Conservation (phyloP, 2,113 vertebrate genomes). For the Thamnaconus septentrionalis region DNA sequence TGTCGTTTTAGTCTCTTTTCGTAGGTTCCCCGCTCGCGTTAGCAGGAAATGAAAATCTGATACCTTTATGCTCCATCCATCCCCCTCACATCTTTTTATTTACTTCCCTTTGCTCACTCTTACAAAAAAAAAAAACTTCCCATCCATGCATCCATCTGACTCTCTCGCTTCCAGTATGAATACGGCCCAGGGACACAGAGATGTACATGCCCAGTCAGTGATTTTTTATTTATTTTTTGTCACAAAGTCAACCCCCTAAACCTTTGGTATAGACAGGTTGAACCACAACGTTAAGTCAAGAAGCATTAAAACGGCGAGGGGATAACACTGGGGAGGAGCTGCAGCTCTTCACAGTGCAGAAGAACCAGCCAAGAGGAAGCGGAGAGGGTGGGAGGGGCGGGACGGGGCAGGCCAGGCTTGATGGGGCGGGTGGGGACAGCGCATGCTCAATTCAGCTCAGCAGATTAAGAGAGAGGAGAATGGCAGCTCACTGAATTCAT, state of each 20-base stretch:
- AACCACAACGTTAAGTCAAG: constrained; percentile 50
- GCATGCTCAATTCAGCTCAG: constrained; percentile 89
- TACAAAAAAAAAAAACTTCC: constrained; percentile 17
- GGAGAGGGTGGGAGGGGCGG: neutral
- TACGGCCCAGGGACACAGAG: constrained; percentile 79
- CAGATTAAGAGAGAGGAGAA: constrained; percentile 85
- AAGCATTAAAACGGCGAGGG: constrained; percentile 73
- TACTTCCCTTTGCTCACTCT: neutral
- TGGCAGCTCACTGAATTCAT: constrained; percentile 93
- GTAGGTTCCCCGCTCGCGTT: too few species aligned
- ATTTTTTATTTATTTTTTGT: constrained; percentile 46
- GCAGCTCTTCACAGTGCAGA: constrained; percentile 81
- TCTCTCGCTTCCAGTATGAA: constrained; percentile 64
- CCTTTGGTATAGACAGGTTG: constrained; percentile 66
- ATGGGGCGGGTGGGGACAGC: constrained; percentile 60
- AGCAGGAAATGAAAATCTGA: too few species aligned
- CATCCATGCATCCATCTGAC: constrained; percentile 22
- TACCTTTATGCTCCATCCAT: too few species aligned
- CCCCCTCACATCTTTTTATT: too few species aligned
- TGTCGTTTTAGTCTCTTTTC: too few species aligned
- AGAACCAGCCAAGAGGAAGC: constrained; percentile 50
- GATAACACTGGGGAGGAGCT: constrained; percentile 77
- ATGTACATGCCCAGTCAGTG: constrained; percentile 70
- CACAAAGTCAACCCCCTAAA: constrained; percentile 66
- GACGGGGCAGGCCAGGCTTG: constrained; percentile 55